phyloP scores from a whole-genome alignment of 2,888 invertebrate species.

The Acronicta aceris region DNA sequence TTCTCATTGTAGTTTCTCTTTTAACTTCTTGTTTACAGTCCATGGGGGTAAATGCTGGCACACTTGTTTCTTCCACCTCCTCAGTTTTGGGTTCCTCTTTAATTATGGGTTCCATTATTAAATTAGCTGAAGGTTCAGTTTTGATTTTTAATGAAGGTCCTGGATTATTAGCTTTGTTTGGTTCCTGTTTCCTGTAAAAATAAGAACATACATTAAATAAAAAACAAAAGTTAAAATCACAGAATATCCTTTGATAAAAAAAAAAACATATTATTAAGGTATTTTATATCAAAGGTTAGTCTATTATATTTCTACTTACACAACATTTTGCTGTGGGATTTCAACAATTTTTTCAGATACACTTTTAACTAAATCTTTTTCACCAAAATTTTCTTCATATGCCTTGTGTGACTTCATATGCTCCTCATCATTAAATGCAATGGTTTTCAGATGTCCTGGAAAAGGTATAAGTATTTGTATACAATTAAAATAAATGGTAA shows the following conservation, averaged over 20 bases:
- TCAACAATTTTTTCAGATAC: conserved; percentile 55
- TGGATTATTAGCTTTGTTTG: not conserved
- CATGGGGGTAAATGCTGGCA: conserved; percentile 1
- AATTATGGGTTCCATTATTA: conserved; percentile 11
- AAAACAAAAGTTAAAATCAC: too few species aligned
- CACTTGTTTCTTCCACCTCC: conserved; percentile 8
- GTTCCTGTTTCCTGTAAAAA: conserved; percentile 53
- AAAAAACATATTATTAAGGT: too few species aligned
- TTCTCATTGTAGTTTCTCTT: conserved; percentile 19
- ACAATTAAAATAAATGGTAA: not conserved
- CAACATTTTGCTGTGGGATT: conserved; percentile 19
- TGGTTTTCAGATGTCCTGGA: conserved; percentile 70
- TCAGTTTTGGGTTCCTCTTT: conserved; percentile 29
- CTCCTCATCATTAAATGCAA: conserved; percentile 66
- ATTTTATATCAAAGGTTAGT: too few species aligned
- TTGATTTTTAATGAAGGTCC: conserved; percentile 8
- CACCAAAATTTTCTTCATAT: conserved; percentile 64
- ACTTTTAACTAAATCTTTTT: conserved; percentile 48
- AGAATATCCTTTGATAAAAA: too few species aligned
- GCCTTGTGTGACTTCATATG: conserved; percentile 65
- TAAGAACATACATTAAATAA: not conserved
- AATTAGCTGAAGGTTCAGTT: conserved; percentile 10
- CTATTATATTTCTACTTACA: conserved; percentile 46
- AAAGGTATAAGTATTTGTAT: conserved; percentile 23
- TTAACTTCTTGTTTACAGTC: conserved; percentile 45